Conservation (phyloP, 2,113 vertebrate species). For the Orthonyx spaldingii region DNA sequence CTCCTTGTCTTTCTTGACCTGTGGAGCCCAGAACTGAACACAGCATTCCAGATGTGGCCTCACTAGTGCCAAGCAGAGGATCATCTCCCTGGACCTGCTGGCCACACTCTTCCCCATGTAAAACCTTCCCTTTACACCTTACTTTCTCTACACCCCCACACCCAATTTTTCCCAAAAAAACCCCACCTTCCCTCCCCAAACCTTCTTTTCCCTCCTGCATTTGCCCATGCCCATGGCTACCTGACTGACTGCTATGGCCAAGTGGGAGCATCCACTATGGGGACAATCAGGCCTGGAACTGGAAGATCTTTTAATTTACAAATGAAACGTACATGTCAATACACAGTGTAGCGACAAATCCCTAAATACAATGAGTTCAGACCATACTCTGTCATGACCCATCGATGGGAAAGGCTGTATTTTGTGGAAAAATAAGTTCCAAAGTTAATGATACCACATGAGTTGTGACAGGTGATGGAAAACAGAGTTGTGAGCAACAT, state of each 20-base stretch:
- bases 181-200: neutral
- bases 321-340: neutral
- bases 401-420: rapidly evolving
- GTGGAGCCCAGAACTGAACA: neutral
- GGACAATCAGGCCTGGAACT: neutral
- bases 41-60: neutral
- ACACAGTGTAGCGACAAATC: neutral
- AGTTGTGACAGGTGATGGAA: neutral
- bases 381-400: neutral
- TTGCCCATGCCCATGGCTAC: neutral
- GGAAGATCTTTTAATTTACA: slow-evolving; percentile 14
- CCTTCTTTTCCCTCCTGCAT: too few species aligned
- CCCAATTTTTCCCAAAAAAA: neutral
- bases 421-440: neutral
- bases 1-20: neutral
- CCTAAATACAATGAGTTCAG: neutral
- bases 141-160: neutral
- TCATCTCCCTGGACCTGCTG: neutral
- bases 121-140: neutral
- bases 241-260: neutral
- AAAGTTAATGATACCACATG: rapidly evolving
- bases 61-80: neutral
- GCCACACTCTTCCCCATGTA: neutral
- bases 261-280: neutral
- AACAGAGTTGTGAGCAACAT: rapidly evolving